Conservation (phyloP, 2,797 vertebrate species). For the Ispidina lecontei region DNA sequence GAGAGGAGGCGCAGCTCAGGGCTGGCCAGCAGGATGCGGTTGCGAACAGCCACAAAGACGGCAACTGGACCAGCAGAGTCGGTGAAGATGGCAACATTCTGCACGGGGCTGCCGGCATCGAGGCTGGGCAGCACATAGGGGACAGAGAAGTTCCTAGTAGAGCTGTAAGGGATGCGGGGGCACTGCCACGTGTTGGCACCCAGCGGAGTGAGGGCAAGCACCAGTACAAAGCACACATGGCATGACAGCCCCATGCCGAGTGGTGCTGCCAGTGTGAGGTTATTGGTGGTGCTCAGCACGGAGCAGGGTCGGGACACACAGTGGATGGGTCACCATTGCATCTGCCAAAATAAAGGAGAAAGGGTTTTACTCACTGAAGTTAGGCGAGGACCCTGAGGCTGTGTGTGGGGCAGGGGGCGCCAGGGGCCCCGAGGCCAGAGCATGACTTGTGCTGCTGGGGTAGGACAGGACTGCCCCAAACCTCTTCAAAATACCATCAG, state of each 20-base stretch:
- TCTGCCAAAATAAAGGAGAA: not conserved
- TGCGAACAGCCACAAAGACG: constrained; percentile 87
- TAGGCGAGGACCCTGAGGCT: rapidly evolving
- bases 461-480: not conserved
- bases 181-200: constrained; percentile 65
- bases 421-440: not conserved
- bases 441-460: rapidly evolving
- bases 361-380: rapidly evolving
- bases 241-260: constrained; percentile 10
- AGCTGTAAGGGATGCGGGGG: constrained; percentile 72
- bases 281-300: not conserved
- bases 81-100: constrained; percentile 85
- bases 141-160: constrained; percentile 84
- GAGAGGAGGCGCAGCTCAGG: constrained; percentile 36
- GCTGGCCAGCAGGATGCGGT: constrained; percentile 85
- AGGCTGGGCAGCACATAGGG: constrained; percentile 86
- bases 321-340: not conserved
- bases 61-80: constrained; percentile 48
- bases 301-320: rapidly evolving
- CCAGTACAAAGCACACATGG: not conserved
- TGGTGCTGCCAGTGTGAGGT: rapidly evolving
- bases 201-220: not conserved
- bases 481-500: not conserved
- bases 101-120: constrained; percentile 78
- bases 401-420: too few relatives aligned